Evolutionary conservation across 2,888 invertebrate species (phyloP), one percentile per base, ranked within the genome.

Genomic region (Clostera curtula): DNA sequence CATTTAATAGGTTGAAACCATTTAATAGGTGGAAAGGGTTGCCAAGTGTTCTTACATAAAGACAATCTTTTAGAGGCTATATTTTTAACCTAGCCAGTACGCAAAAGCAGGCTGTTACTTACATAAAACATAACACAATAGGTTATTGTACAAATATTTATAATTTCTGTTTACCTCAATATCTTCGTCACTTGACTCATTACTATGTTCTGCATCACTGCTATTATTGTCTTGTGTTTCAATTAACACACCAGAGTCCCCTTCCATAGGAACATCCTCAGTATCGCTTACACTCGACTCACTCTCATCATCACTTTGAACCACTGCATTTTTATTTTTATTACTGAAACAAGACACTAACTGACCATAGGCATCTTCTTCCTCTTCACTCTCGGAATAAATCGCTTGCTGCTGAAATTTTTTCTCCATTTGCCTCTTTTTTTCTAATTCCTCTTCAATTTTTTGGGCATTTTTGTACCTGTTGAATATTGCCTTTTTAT

Each of bases 361-460:
- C 43, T 84, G 76, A 18, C 71, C 75, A 48, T 85, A 80, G 3
- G 79, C 69, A 65, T 88, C 68, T 41, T 74, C 72, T 25, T 76
- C 77, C 32, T 74, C 76, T 29, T 86, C 86, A 34, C 86, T 86
- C n/a, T 86, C 85, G 11, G 75, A 72, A 30, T 79, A 83, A 1
- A 67, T 65, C 12, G 58, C 59, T 19, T 73, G 52, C 34, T 66
- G 56, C 34, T 65, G 53, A 20, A 77, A 50, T 34, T 62, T 71
- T 6, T 54, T 58, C 29, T 86, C 82, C 25, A 79, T 43, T 33
- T 60, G 55, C 24, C 61, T 64, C 35, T 79, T 82, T 43, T 74
- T 85, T 5, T 57, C 58, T 20, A 83, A 50, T 29, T 83, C 82
- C 43, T 86, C 85, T 33, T 85, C 83, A 1, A 79, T 46, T 43